phyloP scores from a whole-genome alignment of 1,140 invertebrate species.

The Dreissena polymorpha region DNA sequence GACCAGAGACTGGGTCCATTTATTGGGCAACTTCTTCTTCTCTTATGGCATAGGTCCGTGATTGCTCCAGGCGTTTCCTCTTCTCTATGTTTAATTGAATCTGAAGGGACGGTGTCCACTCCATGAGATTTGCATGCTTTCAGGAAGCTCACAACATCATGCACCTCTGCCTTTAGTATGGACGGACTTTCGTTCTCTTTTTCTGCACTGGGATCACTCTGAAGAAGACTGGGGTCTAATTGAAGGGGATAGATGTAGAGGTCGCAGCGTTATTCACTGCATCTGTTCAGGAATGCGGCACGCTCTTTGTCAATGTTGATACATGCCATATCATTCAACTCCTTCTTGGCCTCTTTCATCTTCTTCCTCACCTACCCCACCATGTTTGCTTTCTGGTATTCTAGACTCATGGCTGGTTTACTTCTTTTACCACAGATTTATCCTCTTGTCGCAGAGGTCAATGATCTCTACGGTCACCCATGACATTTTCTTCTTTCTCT shows the following conservation, averaged over 20 bases:
- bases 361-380: no score
- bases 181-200: neutral
- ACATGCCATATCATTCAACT: no score
- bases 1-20: conserved; percentile 55
- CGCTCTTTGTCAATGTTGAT: neutral
- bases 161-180: conserved; percentile 38
- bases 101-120: conserved; percentile 55
- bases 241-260: conserved; percentile 9
- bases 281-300: conserved; percentile 26
- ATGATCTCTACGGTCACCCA: no score
- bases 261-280: conserved; percentile 37
- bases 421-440: no score
- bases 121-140: conserved; percentile 57
- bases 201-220: neutral
- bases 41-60: no score
- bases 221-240: neutral
- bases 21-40: conserved; percentile 28
- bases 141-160: conserved; percentile 42
- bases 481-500: no score
- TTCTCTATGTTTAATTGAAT: conserved; percentile 48
- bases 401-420: no score
- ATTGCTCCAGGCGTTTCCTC: conserved; percentile 44
- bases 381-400: no score
- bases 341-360: no score
- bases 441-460: no score